phyloP scores from a whole-genome alignment of 2,888 invertebrate genomes.

The Ormyrus rosae region DNA sequence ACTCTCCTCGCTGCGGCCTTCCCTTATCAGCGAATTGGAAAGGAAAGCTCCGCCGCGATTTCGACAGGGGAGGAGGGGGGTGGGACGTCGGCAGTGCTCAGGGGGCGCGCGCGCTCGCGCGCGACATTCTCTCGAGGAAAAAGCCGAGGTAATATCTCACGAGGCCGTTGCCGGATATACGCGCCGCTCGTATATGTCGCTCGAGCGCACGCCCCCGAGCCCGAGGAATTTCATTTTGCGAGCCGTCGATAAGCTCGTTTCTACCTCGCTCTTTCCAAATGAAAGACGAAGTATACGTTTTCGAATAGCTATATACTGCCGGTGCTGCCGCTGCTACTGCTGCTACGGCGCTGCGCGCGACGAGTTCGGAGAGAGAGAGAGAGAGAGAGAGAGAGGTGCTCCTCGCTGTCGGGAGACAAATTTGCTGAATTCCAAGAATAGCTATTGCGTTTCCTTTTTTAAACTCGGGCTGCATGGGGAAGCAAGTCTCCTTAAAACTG shows the following conservation, averaged over 20 bases:
- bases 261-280: slow-evolving; percentile 36
- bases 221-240: slow-evolving; percentile 55
- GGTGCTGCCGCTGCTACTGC: too few species aligned
- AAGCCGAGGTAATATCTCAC: slow-evolving; percentile 48
- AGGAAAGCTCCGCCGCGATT: slow-evolving; percentile 39
- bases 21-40: slow-evolving; percentile 46
- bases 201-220: neutral
- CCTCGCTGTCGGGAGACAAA: slow-evolving; percentile 22
- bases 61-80: slow-evolving; percentile 23
- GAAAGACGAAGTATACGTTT: slow-evolving; percentile 40
- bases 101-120: neutral
- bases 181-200: neutral
- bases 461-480: too few species aligned
- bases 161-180: slow-evolving; percentile 23
- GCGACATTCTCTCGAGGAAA: neutral
- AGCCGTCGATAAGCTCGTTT: slow-evolving; percentile 56
- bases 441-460: slow-evolving; percentile 2
- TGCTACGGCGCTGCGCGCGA: too few species aligned
- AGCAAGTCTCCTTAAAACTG: too few species aligned
- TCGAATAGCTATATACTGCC: neutral
- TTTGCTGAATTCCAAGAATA: slow-evolving; percentile 42
- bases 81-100: neutral
- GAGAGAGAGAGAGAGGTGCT: neutral
- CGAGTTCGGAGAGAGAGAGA: too few species aligned
- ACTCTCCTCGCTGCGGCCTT: neutral